These are phyloP conservation scores for Accipiter cooperii DNA, from an alignment of 2,113 vertebrate species.

Conservation along the genomic window DNA sequence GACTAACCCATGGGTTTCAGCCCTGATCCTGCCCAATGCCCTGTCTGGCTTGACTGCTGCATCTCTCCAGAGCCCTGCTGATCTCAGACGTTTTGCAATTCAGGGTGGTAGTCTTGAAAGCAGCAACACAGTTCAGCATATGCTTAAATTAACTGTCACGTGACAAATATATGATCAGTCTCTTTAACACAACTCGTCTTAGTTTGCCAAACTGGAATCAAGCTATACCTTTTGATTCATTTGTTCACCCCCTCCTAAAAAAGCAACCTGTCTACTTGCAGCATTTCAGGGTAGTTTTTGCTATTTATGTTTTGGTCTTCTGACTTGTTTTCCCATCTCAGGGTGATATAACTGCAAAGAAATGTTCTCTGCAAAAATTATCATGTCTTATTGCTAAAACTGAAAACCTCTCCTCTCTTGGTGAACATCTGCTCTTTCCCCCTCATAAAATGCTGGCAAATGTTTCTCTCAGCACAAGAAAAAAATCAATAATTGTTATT, in stretches of 20 bases:
- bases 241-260: background rate
- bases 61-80: background rate
- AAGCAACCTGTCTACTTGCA: background rate
- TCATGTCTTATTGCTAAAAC: background rate
- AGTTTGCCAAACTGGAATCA: background rate
- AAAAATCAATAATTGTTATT: conserved; percentile 7
- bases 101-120: background rate
- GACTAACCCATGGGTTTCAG: background rate
- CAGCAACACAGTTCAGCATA: background rate
- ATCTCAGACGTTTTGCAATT: background rate
- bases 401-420: background rate
- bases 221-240: background rate
- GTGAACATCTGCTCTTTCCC: conserved; percentile 17
- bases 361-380: conserved; percentile 27
- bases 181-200: background rate
- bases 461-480: background rate
- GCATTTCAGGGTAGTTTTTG: background rate
- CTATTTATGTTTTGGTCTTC: conserved; percentile 5
- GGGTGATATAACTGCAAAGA: conserved; percentile 10
- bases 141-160: background rate
- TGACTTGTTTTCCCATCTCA: background rate
- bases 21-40: background rate
- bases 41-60: background rate
- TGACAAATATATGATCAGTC: background rate
- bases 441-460: background rate